Evolutionary conservation across 2,113 vertebrate species (phyloP), one percentile per base, ranked within the genome.

Genomic region (Hippocampus zosterae): DNA sequence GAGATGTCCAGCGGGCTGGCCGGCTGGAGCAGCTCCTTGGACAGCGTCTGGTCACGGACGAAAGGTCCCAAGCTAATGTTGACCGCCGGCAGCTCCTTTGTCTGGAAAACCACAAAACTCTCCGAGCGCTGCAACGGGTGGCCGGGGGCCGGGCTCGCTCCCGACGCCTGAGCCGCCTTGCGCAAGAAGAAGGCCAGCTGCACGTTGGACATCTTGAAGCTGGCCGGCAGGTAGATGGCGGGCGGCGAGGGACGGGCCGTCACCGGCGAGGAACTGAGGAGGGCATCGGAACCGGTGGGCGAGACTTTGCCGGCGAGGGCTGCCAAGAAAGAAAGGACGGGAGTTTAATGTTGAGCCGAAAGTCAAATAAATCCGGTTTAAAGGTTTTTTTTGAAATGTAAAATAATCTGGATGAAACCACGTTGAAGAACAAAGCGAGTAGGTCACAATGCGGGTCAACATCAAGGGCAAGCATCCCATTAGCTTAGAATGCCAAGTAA

Each of bases 61-160:
- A 95, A 98, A 68, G 96, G 95, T 29, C 97, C 97, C 76, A 97
- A 88, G 74, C 93, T 95, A 74, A 96, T 92, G 70, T 99, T 99
- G 89, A 98, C 93, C 42, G 96, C 82, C 0, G 97, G 97, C 50
- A 98, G 90, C 82, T 98, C 95, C 90, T 96, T 98, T 83, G 97
- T 97, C 85, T 99, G 97, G 90, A 99, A 98, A 77, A 98, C 95
- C 57, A 98, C 97, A 25, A 98, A 98, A 75, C 95, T 97, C 87
- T 99, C 95, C 0, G 95, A 92, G 1, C 94, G 95, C 73, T 96
- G 95, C 78, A 99, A 90, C 1, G 94, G 93, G 77, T 93, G 79
- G 72, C 86, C 87, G 2, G n/a, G n/a, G 12, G 87, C 86, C 69
- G 79, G 67, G 0, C 83, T 74, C 2, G 91, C 94, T 78, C 89